Evolutionary conservation across 92 coral and sea anemone genomes (phyloP).

Genomic region (Zoanthus sansibaricus): DNA sequence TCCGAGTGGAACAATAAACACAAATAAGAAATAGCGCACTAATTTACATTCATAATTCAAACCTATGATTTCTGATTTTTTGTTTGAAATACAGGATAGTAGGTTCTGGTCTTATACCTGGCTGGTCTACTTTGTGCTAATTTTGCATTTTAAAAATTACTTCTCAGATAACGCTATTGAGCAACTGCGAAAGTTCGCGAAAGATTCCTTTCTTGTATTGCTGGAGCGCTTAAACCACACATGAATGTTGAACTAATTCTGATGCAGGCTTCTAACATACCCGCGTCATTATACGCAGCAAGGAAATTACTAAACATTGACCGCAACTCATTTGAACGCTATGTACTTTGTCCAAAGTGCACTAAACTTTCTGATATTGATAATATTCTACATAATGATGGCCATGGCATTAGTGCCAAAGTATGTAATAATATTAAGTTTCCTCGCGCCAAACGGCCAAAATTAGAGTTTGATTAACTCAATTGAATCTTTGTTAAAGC

Average conservation of each 20-base stretch:
- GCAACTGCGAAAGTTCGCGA: not conserved
- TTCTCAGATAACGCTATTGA: not conserved
- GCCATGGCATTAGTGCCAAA: not conserved
- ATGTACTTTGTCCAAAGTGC: conserved; percentile 6
- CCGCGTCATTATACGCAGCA: conserved; percentile 53
- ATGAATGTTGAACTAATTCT: conserved; percentile 5
- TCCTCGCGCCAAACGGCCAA: not conserved
- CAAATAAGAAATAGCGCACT: too few relatives aligned
- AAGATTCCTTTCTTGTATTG: not conserved
- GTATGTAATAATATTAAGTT: not conserved
- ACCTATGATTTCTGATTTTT: too few relatives aligned
- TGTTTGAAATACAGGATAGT: too few relatives aligned
- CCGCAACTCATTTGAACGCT: not conserved
- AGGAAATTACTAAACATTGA: conserved; percentile 37
- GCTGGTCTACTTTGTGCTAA: not conserved
- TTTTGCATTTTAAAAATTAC: not conserved
- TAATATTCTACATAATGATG: not conserved
- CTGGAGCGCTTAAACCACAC: not conserved
- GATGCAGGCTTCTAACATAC: conserved; percentile 50
- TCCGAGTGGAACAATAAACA: too few relatives aligned
- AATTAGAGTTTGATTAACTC: not conserved
- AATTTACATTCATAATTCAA: too few relatives aligned
- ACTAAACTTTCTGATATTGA: not conserved
- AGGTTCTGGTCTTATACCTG: not conserved
- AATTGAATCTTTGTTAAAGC: too few relatives aligned